A percentile compares a stretch with the other conserved stretches of the same genome.
Conservation (phyloP, 2,888 invertebrate species). For the Tupiocoris notatus region DNA sequence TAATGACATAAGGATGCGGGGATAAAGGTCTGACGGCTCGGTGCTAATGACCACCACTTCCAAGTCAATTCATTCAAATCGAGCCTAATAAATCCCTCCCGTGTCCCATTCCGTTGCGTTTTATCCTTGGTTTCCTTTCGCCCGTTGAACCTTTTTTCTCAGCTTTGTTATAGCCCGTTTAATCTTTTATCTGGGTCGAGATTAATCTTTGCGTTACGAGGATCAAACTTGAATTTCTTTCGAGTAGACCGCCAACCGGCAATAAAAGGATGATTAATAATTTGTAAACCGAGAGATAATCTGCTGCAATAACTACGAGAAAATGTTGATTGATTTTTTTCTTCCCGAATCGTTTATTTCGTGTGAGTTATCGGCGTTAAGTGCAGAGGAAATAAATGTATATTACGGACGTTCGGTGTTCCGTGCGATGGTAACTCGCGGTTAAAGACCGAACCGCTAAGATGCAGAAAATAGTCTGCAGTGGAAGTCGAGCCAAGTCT, state of each 20-base stretch:
- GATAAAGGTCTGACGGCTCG: conserved; percentile 3
- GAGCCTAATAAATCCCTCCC: conserved; percentile 26
- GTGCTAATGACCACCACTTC: conserved; percentile 38
- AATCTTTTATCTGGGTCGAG: too few relatives aligned
- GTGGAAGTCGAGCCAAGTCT: not conserved
- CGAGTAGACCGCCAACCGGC: too few relatives aligned
- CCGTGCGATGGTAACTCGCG: not conserved
- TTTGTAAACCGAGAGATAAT: too few relatives aligned
- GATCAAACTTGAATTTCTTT: too few relatives aligned
- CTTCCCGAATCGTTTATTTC: too few relatives aligned
- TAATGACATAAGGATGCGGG: conserved; percentile 38
- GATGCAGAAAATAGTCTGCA: not conserved
- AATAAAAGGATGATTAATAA: too few relatives aligned
- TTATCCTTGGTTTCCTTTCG: not conserved
- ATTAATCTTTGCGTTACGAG: too few relatives aligned
- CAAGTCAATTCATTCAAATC: conserved; percentile 42
- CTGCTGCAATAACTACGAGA: too few relatives aligned
- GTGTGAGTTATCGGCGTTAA: not conserved
- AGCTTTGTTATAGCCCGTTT: not conserved
- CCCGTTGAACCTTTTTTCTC: not conserved
- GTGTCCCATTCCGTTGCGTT: not conserved
- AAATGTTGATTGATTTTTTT: too few relatives aligned
- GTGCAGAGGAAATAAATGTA: not conserved
- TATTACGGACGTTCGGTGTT: not conserved
- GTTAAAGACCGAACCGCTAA: not conserved